Conservation (phyloP, 2,113 vertebrate species). For the Dasyprocta punctata region DNA sequence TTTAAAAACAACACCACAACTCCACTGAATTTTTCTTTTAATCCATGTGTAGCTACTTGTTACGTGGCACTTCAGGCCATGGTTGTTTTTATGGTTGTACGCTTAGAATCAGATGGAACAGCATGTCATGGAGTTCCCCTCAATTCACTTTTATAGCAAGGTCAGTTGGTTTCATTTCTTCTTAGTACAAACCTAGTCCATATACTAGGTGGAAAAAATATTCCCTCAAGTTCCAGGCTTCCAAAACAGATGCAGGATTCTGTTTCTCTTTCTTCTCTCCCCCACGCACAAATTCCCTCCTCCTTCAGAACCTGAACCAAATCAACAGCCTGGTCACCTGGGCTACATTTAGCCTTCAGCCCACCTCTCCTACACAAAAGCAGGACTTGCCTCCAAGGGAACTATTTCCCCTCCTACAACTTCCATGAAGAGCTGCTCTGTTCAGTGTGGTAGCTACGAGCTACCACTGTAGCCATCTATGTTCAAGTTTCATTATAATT, state of each 20-base stretch:
- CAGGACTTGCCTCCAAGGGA: not conserved
- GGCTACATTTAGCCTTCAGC: not conserved
- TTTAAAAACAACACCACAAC: constrained; percentile 15
- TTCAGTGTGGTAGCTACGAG: not conserved
- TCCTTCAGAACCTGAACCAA: not conserved
- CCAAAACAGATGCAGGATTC: not conserved
- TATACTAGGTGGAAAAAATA: not conserved
- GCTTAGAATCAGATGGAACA: not conserved
- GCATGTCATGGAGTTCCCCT: not conserved
- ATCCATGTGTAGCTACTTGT: not conserved
- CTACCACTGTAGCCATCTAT: not conserved
- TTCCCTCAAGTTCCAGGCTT: constrained; percentile 14
- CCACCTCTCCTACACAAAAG: not conserved
- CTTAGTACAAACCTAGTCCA: not conserved
- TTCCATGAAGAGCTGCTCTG: not conserved
- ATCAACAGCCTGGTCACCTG: not conserved
- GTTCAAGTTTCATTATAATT: constrained; percentile 1
- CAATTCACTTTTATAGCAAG: not conserved
- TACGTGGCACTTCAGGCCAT: not conserved
- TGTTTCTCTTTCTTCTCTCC: not conserved
- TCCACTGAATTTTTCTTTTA: constrained; percentile 32
- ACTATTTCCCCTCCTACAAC: not conserved
- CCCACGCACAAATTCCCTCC: not conserved
- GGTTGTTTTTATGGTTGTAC: not conserved
- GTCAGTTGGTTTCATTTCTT: not conserved